These are phyloP conservation scores for Rhinatrema bivittatum DNA, from an alignment of 2,797 vertebrate species.

Conservation along the genomic window DNA sequence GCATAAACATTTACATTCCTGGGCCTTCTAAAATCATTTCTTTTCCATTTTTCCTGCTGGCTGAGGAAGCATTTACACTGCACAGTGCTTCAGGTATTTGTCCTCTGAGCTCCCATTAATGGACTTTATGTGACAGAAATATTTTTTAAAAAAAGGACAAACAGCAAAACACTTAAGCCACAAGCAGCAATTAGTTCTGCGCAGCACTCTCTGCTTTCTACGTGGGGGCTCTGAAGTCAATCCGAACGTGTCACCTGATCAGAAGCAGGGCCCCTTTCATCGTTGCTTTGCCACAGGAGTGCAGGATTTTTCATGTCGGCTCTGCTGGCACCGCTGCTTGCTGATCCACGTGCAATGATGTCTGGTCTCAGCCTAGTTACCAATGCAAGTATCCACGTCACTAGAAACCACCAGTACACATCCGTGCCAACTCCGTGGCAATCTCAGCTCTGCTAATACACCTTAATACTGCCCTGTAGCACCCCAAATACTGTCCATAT, in stretches of 20 bases:
- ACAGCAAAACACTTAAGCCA: too few species aligned
- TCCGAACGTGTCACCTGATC: background rate
- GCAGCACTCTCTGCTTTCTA: too few species aligned
- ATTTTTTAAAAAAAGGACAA: too few species aligned
- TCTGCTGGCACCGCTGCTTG: background rate
- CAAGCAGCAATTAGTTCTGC: too few species aligned
- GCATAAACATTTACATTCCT: slow-evolving; percentile 16
- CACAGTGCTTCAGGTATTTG: background rate
- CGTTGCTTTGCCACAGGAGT: background rate
- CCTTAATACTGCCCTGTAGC: too few species aligned
- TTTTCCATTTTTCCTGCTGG: background rate
- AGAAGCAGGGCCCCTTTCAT: background rate
- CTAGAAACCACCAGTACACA: too few species aligned
- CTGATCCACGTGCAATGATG: background rate
- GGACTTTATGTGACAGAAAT: too few species aligned
- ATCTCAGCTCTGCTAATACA: too few species aligned
- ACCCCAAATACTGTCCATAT: too few species aligned
- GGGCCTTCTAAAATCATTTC: slow-evolving; percentile 8
- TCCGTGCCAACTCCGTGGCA: too few species aligned
- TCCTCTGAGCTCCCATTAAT: background rate
- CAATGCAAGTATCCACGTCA: background rate
- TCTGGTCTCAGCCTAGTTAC: background rate
- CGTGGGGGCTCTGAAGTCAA: background rate
- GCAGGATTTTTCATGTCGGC: too few species aligned
- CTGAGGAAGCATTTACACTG: background rate